Conservation (phyloP, 2,888 invertebrate species). For the Acleris emargana region DNA sequence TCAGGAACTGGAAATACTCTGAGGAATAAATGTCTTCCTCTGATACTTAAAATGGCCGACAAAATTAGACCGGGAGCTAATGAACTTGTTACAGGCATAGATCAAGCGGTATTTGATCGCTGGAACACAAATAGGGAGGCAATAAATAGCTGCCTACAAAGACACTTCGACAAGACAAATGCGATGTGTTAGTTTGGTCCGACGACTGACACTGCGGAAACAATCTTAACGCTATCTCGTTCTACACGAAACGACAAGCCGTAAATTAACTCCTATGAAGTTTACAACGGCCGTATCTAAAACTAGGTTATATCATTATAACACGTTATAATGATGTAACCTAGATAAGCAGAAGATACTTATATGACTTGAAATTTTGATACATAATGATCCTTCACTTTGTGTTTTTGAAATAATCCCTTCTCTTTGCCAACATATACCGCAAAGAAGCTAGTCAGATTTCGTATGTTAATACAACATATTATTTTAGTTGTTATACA, state of each 20-base stretch:
- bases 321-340: too few relatives aligned
- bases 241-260: constrained; percentile 25
- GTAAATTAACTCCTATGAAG: constrained; percentile 29
- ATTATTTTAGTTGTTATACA: too few relatives aligned
- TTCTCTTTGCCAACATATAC: too few relatives aligned
- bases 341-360: too few relatives aligned
- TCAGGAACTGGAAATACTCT: constrained; percentile 37
- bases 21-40: constrained; percentile 60
- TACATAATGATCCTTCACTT: too few relatives aligned
- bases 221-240: constrained; percentile 33
- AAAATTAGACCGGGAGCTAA: constrained; percentile 68
- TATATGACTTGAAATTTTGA: neutral
- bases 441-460: too few relatives aligned
- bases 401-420: too few relatives aligned
- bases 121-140: constrained; percentile 58
- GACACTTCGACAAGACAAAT: constrained; percentile 68
- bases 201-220: constrained; percentile 36
- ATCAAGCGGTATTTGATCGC: constrained; percentile 63
- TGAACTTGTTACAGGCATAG: constrained; percentile 63
- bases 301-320: constrained; percentile 18
- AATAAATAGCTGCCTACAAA: constrained; percentile 64
- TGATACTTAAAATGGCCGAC: constrained; percentile 45
- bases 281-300: constrained; percentile 21
- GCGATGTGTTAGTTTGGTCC: constrained; percentile 54
- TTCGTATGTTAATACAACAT: too few relatives aligned